These are phyloP conservation scores for Limnothrissa miodon DNA, from an alignment of 2,113 vertebrate genomes.

Conservation along the genomic window DNA sequence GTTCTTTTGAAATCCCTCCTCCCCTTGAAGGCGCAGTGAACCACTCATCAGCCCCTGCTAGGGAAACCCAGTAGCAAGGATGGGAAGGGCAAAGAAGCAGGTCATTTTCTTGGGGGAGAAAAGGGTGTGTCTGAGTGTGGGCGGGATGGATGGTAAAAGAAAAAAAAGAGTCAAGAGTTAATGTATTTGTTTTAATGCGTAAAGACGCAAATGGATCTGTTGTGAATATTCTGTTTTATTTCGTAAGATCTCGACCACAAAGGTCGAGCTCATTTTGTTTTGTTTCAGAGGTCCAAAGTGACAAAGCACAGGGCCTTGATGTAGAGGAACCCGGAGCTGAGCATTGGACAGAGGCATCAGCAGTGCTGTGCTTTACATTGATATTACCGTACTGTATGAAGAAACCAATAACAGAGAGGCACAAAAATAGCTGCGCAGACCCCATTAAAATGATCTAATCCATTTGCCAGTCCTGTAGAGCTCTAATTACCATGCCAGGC, in stretches of 20 bases:
- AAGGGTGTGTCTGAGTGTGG: too few relatives aligned
- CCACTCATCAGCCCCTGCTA: not conserved
- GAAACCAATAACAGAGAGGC: not conserved
- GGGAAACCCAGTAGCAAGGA: not conserved
- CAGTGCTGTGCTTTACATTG: not conserved
- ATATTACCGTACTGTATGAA: not conserved
- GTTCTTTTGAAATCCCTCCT: not conserved
- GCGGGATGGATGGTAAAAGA: too few relatives aligned
- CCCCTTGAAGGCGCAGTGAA: not conserved
- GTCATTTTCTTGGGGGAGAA: not conserved
- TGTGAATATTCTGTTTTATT: not conserved
- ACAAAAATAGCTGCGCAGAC: slow-evolving; percentile 1
- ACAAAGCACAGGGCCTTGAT: not conserved
- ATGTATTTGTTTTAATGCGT: not conserved
- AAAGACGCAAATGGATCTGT: not conserved
- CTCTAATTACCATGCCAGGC: not conserved
- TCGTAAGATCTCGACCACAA: not conserved
- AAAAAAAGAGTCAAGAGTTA: not conserved
- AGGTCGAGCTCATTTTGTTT: not conserved
- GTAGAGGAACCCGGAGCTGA: not conserved
- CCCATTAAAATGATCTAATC: slow-evolving; percentile 9
- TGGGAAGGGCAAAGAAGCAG: slow-evolving; percentile 14
- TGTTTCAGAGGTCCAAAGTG: not conserved
- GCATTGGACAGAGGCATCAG: not conserved
- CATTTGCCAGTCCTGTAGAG: not conserved